phyloP scores from a whole-genome alignment of 1,140 invertebrate species.

The Lamellibrachia luymesi region DNA sequence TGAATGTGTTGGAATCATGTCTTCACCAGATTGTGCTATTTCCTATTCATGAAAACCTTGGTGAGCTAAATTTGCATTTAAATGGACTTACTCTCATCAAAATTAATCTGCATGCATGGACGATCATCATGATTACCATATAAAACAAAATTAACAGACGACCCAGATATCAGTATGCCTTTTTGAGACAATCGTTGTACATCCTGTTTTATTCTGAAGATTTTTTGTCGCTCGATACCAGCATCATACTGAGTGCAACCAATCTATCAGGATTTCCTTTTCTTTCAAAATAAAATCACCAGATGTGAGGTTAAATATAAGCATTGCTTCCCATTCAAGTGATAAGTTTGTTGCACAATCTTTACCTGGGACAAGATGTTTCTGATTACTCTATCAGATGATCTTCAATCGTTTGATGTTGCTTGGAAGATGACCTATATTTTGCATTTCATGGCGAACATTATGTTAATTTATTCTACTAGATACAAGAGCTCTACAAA shows the following conservation, averaged over 20 bases:
- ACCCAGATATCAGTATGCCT: background rate
- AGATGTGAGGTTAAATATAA: background rate
- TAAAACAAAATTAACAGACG: background rate
- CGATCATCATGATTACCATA: background rate
- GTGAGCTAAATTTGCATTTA: too few species aligned
- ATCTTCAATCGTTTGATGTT: background rate
- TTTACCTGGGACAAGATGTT: background rate
- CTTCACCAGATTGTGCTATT: too few species aligned
- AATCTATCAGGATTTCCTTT: background rate
- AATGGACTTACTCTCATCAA: background rate
- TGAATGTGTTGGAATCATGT: too few species aligned
- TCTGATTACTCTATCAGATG: background rate
- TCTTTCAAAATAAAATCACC: background rate
- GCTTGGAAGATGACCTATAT: background rate
- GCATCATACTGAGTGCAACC: background rate
- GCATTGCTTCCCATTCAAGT: background rate
- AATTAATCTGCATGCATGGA: background rate
- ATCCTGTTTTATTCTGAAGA: background rate
- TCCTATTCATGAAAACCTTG: too few species aligned
- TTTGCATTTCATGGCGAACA: background rate
- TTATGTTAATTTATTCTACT: background rate
- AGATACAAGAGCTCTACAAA: background rate
- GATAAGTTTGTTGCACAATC: slow-evolving; percentile 1
- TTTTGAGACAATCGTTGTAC: background rate
- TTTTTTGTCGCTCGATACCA: background rate